Evolutionary conservation across 2,797 vertebrate species (phyloP).

Genomic region (Labeo calbasu): DNA sequence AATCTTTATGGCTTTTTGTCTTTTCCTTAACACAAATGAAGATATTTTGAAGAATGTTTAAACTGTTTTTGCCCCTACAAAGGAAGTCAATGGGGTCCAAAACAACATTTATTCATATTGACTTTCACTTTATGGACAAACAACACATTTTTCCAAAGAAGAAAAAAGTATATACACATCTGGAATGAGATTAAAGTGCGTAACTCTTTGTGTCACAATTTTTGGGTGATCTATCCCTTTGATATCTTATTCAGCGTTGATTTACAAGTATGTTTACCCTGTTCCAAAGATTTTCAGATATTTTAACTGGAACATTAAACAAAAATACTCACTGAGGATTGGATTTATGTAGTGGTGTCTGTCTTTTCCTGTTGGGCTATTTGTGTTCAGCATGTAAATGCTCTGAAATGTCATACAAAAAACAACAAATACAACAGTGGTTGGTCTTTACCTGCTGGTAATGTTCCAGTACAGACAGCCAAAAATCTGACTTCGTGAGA

Average conservation of each 20-base stretch:
- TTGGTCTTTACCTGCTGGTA: not conserved
- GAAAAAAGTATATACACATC: not conserved
- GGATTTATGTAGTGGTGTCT: constrained; percentile 4
- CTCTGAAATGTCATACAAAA: not conserved
- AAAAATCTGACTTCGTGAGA: not conserved
- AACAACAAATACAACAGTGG: not conserved
- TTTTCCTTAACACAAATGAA: not conserved
- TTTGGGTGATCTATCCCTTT: not conserved
- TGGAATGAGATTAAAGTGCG: not conserved
- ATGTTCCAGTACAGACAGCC: not conserved
- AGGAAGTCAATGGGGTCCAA: not conserved
- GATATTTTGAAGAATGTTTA: not conserved
- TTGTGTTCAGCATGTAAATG: not conserved
- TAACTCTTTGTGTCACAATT: not conserved
- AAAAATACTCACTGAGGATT: not conserved
- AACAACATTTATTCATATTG: not conserved
- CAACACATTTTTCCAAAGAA: not conserved
- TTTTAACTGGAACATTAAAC: not conserved
- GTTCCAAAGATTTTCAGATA: not conserved
- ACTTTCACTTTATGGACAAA: not conserved
- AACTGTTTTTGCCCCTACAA: not conserved
- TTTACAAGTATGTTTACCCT: not conserved
- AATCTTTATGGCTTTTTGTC: not conserved
- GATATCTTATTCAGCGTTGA: not conserved
- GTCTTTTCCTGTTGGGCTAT: not conserved